phyloP scores from a whole-genome alignment of 2,888 invertebrate genomes.

The Hemicrepidius hirtus region DNA sequence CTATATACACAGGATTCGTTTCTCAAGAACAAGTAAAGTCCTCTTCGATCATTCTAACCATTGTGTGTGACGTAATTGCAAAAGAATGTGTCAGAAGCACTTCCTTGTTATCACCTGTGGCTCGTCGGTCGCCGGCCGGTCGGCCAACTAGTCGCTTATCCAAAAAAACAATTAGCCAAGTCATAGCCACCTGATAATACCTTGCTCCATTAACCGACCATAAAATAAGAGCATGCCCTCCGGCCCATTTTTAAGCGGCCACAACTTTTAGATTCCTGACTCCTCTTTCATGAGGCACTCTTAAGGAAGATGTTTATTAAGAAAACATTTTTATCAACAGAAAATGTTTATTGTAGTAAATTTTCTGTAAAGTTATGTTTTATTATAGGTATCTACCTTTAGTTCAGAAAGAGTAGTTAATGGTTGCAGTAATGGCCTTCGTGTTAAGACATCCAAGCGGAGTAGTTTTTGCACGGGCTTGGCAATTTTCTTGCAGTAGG shows the following conservation, averaged over 20 bases:
- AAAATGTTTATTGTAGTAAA: background rate
- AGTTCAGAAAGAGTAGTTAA: slow-evolving; percentile 1
- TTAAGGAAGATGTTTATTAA: background rate
- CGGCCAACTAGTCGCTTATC: slow-evolving; percentile 47
- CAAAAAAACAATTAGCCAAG: slow-evolving; percentile 57
- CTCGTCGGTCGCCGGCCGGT: slow-evolving; percentile 60
- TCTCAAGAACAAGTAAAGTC: too few relatives aligned
- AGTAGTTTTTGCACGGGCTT: background rate
- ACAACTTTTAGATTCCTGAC: background rate
- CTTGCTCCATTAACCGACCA: slow-evolving; percentile 56
- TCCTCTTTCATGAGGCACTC: slow-evolving; percentile 1
- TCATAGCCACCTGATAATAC: slow-evolving; percentile 56
- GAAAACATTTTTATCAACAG: too few relatives aligned
- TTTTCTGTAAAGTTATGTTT: slow-evolving; percentile 1
- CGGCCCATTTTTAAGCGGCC: slow-evolving; percentile 35
- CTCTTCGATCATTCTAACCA: background rate
- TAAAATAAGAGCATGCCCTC: slow-evolving; percentile 53
- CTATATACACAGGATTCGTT: too few relatives aligned
- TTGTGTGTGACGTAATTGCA: slow-evolving; percentile 52
- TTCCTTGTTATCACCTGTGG: slow-evolving; percentile 64
- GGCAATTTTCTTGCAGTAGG: too few relatives aligned
- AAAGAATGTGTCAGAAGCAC: slow-evolving; percentile 60
- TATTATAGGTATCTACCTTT: slow-evolving; percentile 20
- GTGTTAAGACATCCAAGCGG: slow-evolving; percentile 21
- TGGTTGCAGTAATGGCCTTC: slow-evolving; percentile 6